Evolutionary conservation across 2,113 vertebrate species (phyloP).

Genomic region (Eublepharis macularius): DNA sequence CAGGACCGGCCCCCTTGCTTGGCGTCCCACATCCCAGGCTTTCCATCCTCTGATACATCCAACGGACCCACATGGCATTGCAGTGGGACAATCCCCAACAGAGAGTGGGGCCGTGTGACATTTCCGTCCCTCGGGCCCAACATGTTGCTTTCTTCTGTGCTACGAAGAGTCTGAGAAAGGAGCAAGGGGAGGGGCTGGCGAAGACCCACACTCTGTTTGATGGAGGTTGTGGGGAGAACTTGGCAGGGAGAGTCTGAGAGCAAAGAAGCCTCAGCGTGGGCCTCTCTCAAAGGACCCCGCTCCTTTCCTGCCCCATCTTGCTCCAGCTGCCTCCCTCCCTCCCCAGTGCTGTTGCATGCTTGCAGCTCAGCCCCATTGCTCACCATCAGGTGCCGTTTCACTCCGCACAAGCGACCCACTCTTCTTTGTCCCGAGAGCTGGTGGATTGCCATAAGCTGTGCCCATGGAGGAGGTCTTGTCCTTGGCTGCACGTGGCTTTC

Average conservation of each 20-base stretch:
- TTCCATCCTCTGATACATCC: background rate
- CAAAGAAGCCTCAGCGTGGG: background rate
- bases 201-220: background rate
- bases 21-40: background rate
- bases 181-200: background rate
- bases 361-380: background rate
- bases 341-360: background rate
- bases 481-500: background rate
- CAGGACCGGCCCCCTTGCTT: background rate
- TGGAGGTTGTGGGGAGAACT: no score
- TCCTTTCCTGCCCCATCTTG: background rate
- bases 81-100: background rate
- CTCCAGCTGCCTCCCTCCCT: background rate
- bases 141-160: no score
- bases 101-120: background rate
- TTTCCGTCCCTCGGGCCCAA: no score
- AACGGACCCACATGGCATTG: background rate
- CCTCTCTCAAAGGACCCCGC: background rate
- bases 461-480: background rate
- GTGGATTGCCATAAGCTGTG: background rate
- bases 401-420: no score
- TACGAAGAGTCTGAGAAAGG: no score
- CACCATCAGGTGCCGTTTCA: no score
- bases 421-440: background rate
- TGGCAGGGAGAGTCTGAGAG: background rate